Base-by-base conservation (phyloP, 2,888 invertebrate genomes). In the Calameuta pallipes region DNA sequence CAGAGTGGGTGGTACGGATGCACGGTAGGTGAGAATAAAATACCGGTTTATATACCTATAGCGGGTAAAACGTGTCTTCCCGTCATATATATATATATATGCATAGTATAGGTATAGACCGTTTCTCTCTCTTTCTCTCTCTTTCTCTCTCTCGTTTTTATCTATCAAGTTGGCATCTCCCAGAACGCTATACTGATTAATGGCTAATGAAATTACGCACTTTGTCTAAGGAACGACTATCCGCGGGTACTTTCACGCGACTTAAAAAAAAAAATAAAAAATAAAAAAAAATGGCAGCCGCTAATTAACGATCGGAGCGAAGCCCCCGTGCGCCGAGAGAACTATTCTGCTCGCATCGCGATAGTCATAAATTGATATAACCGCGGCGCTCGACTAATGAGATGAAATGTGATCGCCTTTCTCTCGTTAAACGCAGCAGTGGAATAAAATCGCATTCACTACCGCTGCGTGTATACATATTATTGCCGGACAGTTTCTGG, bases 351-450 rank as follows among this genome's bases (percentile, higher is more conserved):
- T 83, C 78, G 81, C 82, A 85, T 83, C 82, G 80, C 80, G 76
- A 78, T 79, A 83, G 86, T 89, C 88, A 89, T 89, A 89, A 89
- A 89, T 90, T 87, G 90, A 90, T 89, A 87, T 87, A 89, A 89
- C 87, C 86, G 82, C 85, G 83, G 81, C 82, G 68, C 56, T 81
- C 85, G 83, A 84, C 89, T 90, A 90, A 90, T 90, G 90, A 90
- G 89, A 90, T 89, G 89, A 90, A 90, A 90, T 89, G 90, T 87
- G 88, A 90, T 89, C 87, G 89, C 90, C 90, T 90, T 90, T 90
- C 90, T 88, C 90, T 90, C 89, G 90, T 90, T 90, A 90, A 90
- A 87, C 85, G 85, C 36, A 30, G 80, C 75, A 79, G 77, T 82
- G 78, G 85, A 87, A 87, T 86, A 85, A 86, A 89, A 88, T 88